Conservation (phyloP, 2,888 invertebrate species). For the Conus canariensis region DNA sequence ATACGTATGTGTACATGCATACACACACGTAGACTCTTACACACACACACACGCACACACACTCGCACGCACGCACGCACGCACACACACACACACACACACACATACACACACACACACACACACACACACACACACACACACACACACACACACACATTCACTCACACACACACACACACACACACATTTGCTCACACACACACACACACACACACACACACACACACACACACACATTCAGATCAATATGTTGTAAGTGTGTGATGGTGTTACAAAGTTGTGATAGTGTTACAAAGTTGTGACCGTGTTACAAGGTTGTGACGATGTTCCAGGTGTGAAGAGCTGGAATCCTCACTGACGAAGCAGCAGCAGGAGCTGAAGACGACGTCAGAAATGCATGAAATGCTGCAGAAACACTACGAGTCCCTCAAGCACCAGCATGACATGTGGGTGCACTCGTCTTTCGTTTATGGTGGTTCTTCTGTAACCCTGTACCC, state of each 20-base stretch:
- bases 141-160: not conserved
- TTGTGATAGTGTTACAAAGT: too few relatives aligned
- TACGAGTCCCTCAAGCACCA: slow-evolving; percentile 76
- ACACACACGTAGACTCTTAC: not conserved
- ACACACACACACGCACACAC: too few relatives aligned
- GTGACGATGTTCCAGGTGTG: slow-evolving; percentile 57
- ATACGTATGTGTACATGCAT: not conserved
- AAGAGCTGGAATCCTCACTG: slow-evolving; percentile 62
- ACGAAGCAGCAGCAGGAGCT: slow-evolving; percentile 71
- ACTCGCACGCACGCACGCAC: too few relatives aligned
- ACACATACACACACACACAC: too few relatives aligned
- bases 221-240: too few relatives aligned
- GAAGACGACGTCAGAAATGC: slow-evolving; percentile 73
- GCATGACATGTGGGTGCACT: slow-evolving; percentile 70
- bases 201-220: too few relatives aligned
- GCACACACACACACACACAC: too few relatives aligned
- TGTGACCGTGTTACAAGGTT: too few relatives aligned
- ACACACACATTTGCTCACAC: not conserved
- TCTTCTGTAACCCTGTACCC: not conserved
- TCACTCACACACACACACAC: not conserved
- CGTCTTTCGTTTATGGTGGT: not conserved
- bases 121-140: too few relatives aligned
- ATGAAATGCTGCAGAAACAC: slow-evolving; percentile 75
- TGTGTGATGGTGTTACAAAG: too few relatives aligned
- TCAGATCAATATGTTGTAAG: too few relatives aligned